Evolutionary conservation across 2,888 invertebrate species (phyloP).

Genomic region (Holacanthella duospinosa): DNA sequence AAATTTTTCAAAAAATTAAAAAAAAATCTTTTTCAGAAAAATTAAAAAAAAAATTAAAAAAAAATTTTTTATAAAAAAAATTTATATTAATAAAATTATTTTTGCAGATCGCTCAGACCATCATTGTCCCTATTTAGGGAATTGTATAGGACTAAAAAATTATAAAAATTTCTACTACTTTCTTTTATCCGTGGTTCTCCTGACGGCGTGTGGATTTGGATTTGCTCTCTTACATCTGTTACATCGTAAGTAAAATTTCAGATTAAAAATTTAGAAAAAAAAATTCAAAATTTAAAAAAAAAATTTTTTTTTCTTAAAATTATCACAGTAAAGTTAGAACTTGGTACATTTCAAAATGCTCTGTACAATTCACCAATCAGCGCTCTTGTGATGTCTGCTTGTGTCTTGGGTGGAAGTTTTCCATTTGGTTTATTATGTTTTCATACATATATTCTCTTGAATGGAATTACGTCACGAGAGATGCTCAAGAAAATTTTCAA

Average conservation of each 20-base stretch:
- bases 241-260: background rate
- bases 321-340: background rate
- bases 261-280: background rate
- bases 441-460: background rate
- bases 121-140: background rate
- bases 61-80: too few relatives aligned
- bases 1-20: too few relatives aligned
- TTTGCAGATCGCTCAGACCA: background rate
- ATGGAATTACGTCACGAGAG: background rate
- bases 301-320: background rate
- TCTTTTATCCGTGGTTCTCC: background rate
- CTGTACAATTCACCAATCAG: background rate
- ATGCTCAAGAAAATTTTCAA: background rate
- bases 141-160: background rate
- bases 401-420: background rate
- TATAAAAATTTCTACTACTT: constrained; percentile 2
- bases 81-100: too few relatives aligned
- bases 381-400: background rate
- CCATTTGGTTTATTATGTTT: background rate
- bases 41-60: too few relatives aligned
- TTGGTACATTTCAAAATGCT: background rate
- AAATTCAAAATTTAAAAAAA: background rate
- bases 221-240: background rate
- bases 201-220: background rate
- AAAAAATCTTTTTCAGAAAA: too few relatives aligned